Evolutionary conservation across 2,888 invertebrate species (phyloP).

Genomic region (Hermaeophaga mercurialis): DNA sequence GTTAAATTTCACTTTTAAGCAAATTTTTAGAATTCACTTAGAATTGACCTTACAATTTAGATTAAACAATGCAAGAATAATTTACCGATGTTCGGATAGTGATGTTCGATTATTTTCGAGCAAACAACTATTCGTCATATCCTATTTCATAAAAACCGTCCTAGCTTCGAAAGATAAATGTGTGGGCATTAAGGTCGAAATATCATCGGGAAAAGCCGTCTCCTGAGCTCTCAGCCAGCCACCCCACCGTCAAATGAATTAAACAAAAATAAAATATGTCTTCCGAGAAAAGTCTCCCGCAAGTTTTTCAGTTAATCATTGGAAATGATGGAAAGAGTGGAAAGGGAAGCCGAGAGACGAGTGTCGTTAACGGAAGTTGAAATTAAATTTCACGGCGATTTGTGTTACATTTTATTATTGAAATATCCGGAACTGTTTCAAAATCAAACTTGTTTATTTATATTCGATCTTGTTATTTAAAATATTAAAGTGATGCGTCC

Average conservation of each 20-base stretch:
- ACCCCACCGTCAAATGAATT: constrained; percentile 29
- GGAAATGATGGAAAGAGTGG: constrained; percentile 3
- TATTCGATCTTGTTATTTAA: no score
- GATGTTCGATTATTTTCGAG: no score
- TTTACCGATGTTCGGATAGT: no score
- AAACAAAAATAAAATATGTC: constrained; percentile 34
- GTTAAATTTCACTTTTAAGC: no score
- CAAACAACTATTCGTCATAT: constrained; percentile 26
- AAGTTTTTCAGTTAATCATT: constrained; percentile 31
- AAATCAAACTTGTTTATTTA: no score
- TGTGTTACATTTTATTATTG: neutral
- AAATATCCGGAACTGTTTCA: neutral
- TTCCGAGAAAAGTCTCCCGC: constrained; percentile 24
- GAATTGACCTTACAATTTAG: no score
- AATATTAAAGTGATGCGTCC: no score
- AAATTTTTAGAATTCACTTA: no score
- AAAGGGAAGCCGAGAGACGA: neutral
- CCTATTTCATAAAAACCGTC: constrained; percentile 22
- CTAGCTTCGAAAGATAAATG: constrained; percentile 4
- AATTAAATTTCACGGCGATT: constrained; percentile 1
- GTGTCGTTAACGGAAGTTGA: neutral
- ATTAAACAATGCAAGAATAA: no score
- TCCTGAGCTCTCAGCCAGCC: neutral
- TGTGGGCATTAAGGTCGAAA: constrained; percentile 7
- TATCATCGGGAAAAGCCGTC: constrained; percentile 15